phyloP scores from a whole-genome alignment of 2,888 invertebrate species.

The Abrostola triplasia region DNA sequence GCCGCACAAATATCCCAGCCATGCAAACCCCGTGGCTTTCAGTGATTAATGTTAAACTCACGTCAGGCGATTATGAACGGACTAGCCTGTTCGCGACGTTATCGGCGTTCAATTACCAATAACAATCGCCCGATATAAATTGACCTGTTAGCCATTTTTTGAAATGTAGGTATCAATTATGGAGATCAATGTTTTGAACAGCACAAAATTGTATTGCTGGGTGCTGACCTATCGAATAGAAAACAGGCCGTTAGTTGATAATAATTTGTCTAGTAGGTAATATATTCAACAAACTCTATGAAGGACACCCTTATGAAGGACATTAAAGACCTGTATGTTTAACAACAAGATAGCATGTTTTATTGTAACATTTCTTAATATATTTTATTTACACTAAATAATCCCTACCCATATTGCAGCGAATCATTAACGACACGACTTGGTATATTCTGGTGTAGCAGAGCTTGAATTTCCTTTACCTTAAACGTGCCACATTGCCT shows the following conservation, averaged over 20 bases:
- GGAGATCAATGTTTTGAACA: neutral
- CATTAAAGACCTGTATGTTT: too few relatives aligned
- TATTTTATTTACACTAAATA: too few relatives aligned
- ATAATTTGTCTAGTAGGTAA: too few relatives aligned
- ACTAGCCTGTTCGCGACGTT: slow-evolving; percentile 4
- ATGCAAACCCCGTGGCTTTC: slow-evolving; percentile 28
- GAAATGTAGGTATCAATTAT: neutral
- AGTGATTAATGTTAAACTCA: slow-evolving; percentile 47
- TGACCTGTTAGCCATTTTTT: neutral
- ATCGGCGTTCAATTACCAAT: slow-evolving; percentile 15
- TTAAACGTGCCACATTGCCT: slow-evolving; percentile 37
- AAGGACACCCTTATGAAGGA: too few relatives aligned
- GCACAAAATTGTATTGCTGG: neutral
- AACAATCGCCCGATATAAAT: slow-evolving; percentile 17
- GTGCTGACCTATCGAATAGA: neutral
- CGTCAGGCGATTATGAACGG: slow-evolving; percentile 22
- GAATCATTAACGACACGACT: slow-evolving; percentile 30
- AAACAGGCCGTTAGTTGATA: neutral
- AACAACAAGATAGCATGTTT: too few relatives aligned
- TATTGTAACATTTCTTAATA: too few relatives aligned
- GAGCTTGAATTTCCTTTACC: slow-evolving; percentile 39
- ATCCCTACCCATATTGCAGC: too few relatives aligned
- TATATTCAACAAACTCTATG: too few relatives aligned
- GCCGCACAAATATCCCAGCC: slow-evolving; percentile 47
- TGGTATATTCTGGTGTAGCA: slow-evolving; percentile 10